phyloP scores from a whole-genome alignment of 2,888 invertebrate genomes.

The Nephrocerus scutellatus region DNA sequence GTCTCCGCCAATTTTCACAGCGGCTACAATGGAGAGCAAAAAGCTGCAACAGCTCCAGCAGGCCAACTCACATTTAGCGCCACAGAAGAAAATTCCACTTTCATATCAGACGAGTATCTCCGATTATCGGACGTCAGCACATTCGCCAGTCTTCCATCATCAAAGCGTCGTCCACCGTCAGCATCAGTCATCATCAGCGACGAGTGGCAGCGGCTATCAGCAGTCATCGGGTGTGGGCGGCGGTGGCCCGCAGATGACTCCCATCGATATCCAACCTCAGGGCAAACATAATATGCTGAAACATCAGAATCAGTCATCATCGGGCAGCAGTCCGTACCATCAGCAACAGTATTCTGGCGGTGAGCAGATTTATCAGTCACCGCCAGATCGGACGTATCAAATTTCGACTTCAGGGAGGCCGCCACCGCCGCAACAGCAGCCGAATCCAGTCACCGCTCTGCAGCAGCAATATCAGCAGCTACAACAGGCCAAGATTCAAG shows the following conservation, averaged over 20 bases:
- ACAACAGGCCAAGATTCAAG: slow-evolving; percentile 59
- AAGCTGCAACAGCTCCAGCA: slow-evolving; percentile 50
- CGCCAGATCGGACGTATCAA: slow-evolving; percentile 54
- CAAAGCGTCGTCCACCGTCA: no score
- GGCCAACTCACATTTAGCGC: slow-evolving; percentile 40
- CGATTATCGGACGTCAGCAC: slow-evolving; percentile 52
- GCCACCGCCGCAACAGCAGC: slow-evolving; percentile 27
- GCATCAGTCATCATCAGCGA: no score
- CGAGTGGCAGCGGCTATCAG: no score
- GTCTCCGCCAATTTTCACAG: slow-evolving; percentile 59
- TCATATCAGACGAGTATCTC: slow-evolving; percentile 45
- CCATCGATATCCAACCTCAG: slow-evolving; percentile 44
- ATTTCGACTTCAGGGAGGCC: slow-evolving; percentile 31
- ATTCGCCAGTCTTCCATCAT: slow-evolving; percentile 46
- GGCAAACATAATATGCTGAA: slow-evolving; percentile 32
- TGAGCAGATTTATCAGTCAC: slow-evolving; percentile 45
- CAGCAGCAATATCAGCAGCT: slow-evolving; percentile 58
- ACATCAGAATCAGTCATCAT: slow-evolving; percentile 32
- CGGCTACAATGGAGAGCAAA: slow-evolving; percentile 62
- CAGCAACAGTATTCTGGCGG: slow-evolving; percentile 49
- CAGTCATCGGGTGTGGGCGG: slow-evolving; percentile 11
- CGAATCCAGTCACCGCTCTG: slow-evolving; percentile 41
- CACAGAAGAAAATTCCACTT: slow-evolving; percentile 50
- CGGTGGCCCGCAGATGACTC: slow-evolving; percentile 39
- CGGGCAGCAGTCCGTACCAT: slow-evolving; percentile 47